Evolutionary conservation across 2,113 vertebrate genomes (phyloP).

Genomic region (Microcebus ravelobensis): DNA sequence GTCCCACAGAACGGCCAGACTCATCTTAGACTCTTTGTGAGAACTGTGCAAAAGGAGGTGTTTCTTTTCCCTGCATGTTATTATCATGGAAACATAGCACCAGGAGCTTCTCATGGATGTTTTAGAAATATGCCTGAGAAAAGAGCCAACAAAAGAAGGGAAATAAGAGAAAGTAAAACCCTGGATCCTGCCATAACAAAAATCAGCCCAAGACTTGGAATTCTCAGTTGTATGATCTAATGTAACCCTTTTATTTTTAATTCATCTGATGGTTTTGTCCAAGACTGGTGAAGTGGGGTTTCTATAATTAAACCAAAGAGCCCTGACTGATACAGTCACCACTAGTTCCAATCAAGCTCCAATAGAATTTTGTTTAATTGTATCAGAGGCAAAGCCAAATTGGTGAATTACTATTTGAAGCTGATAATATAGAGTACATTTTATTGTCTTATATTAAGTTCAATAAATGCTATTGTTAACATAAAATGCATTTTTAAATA

Average conservation of each 20-base stretch:
- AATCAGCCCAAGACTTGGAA: not conserved
- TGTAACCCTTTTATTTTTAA: not conserved
- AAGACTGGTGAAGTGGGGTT: not conserved
- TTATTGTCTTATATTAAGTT: not conserved
- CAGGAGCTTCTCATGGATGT: not conserved
- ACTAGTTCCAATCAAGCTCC: not conserved
- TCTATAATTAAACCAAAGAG: not conserved
- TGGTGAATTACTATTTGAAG: not conserved
- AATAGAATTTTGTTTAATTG: not conserved
- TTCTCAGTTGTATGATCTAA: not conserved
- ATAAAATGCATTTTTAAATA: not conserved
- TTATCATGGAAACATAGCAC: accelerated
- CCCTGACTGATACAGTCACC: not conserved
- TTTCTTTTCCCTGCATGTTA: not conserved
- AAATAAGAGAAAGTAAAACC: not conserved
- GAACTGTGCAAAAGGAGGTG: not conserved
- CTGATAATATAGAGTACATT: not conserved
- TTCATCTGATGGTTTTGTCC: not conserved
- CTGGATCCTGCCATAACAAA: not conserved
- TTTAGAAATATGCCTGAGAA: not conserved
- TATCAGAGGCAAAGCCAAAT: not conserved
- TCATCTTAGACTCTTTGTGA: not conserved
- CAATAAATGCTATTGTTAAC: not conserved
- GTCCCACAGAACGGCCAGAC: accelerated
- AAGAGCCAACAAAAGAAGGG: not conserved